phyloP scores from a whole-genome alignment of 1,140 invertebrate genomes.

The Idris sp. region DNA sequence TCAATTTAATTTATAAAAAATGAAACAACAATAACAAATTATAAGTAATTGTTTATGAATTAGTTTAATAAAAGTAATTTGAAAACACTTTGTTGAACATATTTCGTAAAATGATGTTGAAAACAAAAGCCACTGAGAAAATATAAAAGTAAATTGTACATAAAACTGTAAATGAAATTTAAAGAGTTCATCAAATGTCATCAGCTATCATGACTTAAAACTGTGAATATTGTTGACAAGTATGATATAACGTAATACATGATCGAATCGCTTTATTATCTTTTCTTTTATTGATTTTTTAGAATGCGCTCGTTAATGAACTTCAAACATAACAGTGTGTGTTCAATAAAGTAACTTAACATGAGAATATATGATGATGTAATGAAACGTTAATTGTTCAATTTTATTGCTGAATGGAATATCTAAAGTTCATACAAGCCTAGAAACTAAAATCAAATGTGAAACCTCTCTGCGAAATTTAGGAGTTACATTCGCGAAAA shows the following conservation, averaged over 20 bases:
- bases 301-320: conserved; percentile 46
- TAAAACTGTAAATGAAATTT: conserved; percentile 29
- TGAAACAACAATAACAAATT: too few species aligned
- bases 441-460: conserved; percentile 54
- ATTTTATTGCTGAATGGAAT: conserved; percentile 57
- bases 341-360: conserved; percentile 54
- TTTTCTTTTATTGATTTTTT: conserved; percentile 59
- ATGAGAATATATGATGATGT: conserved; percentile 54
- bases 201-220: conserved; percentile 48
- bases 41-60: too few species aligned
- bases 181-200: conserved; percentile 33
- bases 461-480: conserved; percentile 46
- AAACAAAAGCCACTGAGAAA: too few species aligned
- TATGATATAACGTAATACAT: conserved; percentile 40
- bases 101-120: too few species aligned
- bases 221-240: conserved; percentile 48
- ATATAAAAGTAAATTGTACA: too few species aligned
- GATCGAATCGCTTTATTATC: conserved; percentile 54
- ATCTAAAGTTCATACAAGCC: conserved; percentile 49
- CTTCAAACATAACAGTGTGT: conserved; percentile 48
- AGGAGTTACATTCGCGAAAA: conserved; percentile 55
- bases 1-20: too few species aligned
- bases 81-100: too few species aligned
- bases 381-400: conserved; percentile 63
- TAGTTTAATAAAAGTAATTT: too few species aligned